A percentile compares a stretch with the other conserved stretches of the same genome.
These are phyloP conservation scores for Pardosa pseudoannulata DNA, from an alignment of 2,888 invertebrate genomes.

Conservation along the genomic window DNA sequence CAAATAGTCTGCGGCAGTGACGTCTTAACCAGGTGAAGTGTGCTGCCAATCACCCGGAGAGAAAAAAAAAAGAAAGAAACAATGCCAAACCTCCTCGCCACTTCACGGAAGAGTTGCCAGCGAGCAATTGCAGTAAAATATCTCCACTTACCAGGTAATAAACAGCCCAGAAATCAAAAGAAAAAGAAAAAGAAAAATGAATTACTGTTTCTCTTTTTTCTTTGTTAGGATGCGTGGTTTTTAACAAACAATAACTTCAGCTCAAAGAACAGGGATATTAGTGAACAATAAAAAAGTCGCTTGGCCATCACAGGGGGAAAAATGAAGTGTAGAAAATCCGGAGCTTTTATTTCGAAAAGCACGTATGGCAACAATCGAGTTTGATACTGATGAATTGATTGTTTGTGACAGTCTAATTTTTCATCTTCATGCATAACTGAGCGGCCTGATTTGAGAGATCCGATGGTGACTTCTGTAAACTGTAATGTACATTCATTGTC, in stretches of 20 bases:
- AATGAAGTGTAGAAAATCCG: background rate
- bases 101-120: constrained; percentile 11
- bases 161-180: background rate
- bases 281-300: constrained; percentile 67
- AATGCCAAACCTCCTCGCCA: no score
- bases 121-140: constrained; percentile 2
- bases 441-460: background rate
- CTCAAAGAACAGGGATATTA: constrained; percentile 51
- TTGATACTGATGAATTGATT: constrained; percentile 1
- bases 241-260: constrained; percentile 57
- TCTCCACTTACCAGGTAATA: constrained; percentile 13
- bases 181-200: no score
- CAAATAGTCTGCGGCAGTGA: background rate
- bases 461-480: no score
- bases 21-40: constrained; percentile 8
- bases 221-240: constrained; percentile 27
- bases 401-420: background rate
- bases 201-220: background rate
- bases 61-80: background rate
- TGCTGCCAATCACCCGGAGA: background rate
- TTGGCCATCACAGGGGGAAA: constrained; percentile 10
- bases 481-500: no score
- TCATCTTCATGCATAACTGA: background rate
- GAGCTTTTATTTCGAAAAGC: background rate
- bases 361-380: background rate